A percentile compares a stretch with the other conserved stretches of the same genome.
These are phyloP conservation scores for Takifugu bimaculatus DNA, from an alignment of 2,113 vertebrate species.

Conservation along the genomic window DNA sequence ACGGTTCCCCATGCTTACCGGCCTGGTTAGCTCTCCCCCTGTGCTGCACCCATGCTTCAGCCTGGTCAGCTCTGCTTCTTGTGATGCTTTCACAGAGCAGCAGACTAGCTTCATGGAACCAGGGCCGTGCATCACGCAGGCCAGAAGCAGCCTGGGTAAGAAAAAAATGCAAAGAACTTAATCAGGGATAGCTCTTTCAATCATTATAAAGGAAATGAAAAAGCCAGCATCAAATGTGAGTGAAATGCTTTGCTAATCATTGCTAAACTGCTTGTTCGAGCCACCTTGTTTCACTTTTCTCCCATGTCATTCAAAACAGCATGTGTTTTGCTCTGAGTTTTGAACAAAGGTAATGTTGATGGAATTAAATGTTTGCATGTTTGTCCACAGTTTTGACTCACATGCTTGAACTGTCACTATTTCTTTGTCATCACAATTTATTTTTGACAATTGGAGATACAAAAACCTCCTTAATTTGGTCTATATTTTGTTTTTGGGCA, in stretches of 20 bases:
- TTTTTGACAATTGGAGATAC: conserved; percentile 17
- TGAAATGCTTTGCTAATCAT: conserved; percentile 12
- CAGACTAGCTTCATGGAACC: conserved; percentile 80
- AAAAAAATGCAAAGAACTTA: conserved; percentile 11
- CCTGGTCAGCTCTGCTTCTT: conserved; percentile 75
- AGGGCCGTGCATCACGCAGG: conserved; percentile 68
- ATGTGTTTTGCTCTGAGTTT: conserved; percentile 44
- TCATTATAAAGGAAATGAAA: neutral
- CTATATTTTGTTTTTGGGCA: neutral
- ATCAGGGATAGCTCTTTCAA: neutral
- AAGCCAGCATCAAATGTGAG: neutral
- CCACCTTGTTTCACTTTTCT: too few relatives aligned
- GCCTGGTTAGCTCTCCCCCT: conserved; percentile 73
- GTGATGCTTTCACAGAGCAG: conserved; percentile 79
- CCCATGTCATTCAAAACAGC: conserved; percentile 20
- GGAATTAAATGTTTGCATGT: conserved; percentile 19
- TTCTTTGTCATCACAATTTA: conserved; percentile 38
- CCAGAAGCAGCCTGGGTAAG: conserved; percentile 78
- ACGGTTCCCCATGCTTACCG: conserved; percentile 77
- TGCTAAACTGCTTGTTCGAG: conserved; percentile 1
- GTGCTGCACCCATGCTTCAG: conserved; percentile 76
- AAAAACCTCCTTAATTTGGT: neutral
- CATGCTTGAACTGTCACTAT: conserved; percentile 54
- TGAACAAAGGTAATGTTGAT: conserved; percentile 1
- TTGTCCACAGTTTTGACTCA: conserved; percentile 29